phyloP scores from a whole-genome alignment of 2,888 invertebrate genomes.

The Eupsilia transversa region DNA sequence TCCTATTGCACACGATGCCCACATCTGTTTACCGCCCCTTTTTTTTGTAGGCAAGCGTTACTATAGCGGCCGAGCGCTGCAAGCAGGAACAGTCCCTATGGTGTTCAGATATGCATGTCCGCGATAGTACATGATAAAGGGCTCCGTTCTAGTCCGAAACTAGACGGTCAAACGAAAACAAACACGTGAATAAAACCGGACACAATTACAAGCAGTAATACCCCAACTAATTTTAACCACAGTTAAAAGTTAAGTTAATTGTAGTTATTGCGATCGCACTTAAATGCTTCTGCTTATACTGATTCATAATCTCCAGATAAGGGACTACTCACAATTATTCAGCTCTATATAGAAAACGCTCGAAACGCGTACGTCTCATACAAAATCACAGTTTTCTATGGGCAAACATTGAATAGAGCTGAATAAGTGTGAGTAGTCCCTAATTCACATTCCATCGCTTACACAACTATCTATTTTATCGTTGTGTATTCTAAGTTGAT shows the following conservation, averaged over 20 bases:
- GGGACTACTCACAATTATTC: no score
- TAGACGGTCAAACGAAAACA: conserved; percentile 4
- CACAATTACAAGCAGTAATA: conserved; percentile 36
- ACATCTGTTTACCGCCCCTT: no score
- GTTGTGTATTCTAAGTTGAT: background rate
- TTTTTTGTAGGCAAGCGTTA: no score
- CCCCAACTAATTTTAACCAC: conserved; percentile 25
- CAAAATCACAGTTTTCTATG: no score
- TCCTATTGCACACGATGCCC: no score
- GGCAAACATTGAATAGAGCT: no score
- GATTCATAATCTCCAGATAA: background rate
- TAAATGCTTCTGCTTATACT: background rate
- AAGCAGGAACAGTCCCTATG: no score
- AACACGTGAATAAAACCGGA: conserved; percentile 6
- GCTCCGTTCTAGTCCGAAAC: background rate
- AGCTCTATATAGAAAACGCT: no score
- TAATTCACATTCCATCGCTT: background rate
- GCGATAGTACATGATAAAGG: background rate
- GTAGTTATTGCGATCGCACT: background rate
- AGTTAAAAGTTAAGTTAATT: background rate
- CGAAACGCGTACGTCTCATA: no score
- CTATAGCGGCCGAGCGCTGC: no score
- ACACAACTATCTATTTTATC: background rate
- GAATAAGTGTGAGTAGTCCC: no score
- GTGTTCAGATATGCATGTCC: no score